phyloP scores from a whole-genome alignment of 1,140 invertebrate species.

The Cydia fagiglandana region DNA sequence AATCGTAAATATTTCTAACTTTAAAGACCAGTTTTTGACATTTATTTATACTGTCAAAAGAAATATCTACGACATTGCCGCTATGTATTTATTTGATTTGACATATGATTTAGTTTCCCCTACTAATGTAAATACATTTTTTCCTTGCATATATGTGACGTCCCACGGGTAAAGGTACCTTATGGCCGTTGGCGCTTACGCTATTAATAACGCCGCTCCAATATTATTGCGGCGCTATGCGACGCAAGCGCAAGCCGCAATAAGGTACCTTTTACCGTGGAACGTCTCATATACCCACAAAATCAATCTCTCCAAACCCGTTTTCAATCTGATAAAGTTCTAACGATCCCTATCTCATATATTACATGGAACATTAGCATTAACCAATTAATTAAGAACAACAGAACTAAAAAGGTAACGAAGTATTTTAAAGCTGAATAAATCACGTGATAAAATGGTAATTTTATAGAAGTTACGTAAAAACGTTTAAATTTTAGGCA shows the following conservation, averaged over 20 bases:
- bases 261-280: too few relatives aligned
- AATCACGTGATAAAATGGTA: background rate
- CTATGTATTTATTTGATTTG: background rate
- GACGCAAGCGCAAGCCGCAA: too few relatives aligned
- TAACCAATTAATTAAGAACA: background rate
- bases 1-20: background rate
- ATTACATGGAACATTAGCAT: constrained; percentile 1
- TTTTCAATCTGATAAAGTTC: background rate
- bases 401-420: background rate
- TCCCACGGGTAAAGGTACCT: too few relatives aligned
- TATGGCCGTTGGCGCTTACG: too few relatives aligned
- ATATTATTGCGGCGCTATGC: too few relatives aligned
- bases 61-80: background rate
- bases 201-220: too few relatives aligned
- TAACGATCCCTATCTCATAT: background rate
- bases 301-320: background rate
- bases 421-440: background rate
- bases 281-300: background rate
- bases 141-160: background rate
- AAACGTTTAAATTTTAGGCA: background rate
- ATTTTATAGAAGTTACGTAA: background rate
- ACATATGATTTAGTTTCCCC: background rate
- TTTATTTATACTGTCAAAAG: background rate
- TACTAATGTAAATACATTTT: background rate
- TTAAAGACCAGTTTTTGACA: background rate